Conservation (phyloP, 2,888 invertebrate species). For the Lamproptera curius region DNA sequence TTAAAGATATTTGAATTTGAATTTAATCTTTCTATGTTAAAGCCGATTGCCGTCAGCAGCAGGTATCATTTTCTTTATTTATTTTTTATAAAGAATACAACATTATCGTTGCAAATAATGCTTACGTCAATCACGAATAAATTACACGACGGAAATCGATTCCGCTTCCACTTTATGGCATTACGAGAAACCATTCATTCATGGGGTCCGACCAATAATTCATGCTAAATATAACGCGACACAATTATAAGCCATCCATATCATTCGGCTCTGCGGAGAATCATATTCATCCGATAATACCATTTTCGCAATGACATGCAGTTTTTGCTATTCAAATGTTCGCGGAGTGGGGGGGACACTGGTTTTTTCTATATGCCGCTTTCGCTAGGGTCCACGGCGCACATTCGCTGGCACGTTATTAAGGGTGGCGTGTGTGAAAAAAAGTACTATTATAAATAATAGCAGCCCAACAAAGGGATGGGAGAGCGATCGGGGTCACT, state of each 20-base stretch:
- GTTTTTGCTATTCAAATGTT: slow-evolving; percentile 77
- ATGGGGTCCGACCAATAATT: slow-evolving; percentile 73
- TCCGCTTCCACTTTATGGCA: too few species aligned
- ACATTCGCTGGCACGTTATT: slow-evolving; percentile 73
- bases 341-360: slow-evolving; percentile 67
- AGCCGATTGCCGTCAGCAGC: too few species aligned
- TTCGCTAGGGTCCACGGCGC: slow-evolving; percentile 45
- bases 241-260: slow-evolving; percentile 75
- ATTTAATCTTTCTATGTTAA: too few species aligned
- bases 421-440: slow-evolving; percentile 76
- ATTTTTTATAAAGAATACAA: too few species aligned
- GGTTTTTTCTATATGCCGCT: slow-evolving; percentile 62
- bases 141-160: too few species aligned
- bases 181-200: too few species aligned
- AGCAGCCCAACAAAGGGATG: slow-evolving; percentile 72
- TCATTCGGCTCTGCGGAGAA: slow-evolving; percentile 69
- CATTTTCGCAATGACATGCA: slow-evolving; percentile 74
- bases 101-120: too few species aligned
- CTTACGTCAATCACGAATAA: too few species aligned
- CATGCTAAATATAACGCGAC: slow-evolving; percentile 72
- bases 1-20: too few species aligned
- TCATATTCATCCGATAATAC: slow-evolving; percentile 74
- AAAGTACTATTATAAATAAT: slow-evolving; percentile 77
- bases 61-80: too few species aligned
- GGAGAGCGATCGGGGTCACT: slow-evolving; percentile 77